Conservation (phyloP, 2,797 vertebrate species). For the Pelodytes ibericus region DNA sequence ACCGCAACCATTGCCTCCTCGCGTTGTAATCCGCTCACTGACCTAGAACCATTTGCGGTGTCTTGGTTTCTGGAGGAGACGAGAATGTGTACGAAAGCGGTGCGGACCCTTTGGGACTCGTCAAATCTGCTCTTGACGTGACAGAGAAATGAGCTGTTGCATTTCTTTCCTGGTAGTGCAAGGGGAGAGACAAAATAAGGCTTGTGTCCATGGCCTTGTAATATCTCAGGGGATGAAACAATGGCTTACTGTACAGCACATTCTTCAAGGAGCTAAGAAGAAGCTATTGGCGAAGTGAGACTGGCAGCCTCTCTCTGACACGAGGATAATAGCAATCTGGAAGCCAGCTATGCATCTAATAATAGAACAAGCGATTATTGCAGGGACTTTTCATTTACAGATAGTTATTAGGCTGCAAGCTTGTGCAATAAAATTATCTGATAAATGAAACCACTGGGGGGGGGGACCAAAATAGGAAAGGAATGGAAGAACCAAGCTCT, state of each 20-base stretch:
- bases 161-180: constrained; percentile 19
- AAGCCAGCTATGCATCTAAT: constrained; percentile 5
- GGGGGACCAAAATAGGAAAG: too few species aligned
- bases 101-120: not conserved
- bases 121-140: not conserved
- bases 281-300: constrained; percentile 14
- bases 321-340: not conserved
- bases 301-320: constrained; percentile 10
- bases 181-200: constrained; percentile 11
- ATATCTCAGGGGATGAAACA: constrained; percentile 28
- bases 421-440: not conserved
- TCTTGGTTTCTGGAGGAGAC: not conserved
- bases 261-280: constrained; percentile 10
- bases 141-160: constrained; percentile 16
- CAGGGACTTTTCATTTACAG: not conserved
- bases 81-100: not conserved
- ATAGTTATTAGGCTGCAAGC: too few species aligned
- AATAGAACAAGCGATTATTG: constrained; percentile 12
- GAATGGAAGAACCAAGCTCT: too few species aligned
- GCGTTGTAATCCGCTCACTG: constrained; percentile 11
- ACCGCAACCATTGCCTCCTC: not conserved
- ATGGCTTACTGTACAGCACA: constrained; percentile 18
- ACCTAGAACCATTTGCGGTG: constrained; percentile 8
- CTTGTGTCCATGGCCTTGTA: constrained; percentile 25
- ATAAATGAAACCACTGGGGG: not conserved